Percentiles rank a stretch among this genome's conserved stretches.
Evolutionary conservation across 2,888 invertebrate genomes (phyloP).

Genomic region (Anarsia innoxiella): DNA sequence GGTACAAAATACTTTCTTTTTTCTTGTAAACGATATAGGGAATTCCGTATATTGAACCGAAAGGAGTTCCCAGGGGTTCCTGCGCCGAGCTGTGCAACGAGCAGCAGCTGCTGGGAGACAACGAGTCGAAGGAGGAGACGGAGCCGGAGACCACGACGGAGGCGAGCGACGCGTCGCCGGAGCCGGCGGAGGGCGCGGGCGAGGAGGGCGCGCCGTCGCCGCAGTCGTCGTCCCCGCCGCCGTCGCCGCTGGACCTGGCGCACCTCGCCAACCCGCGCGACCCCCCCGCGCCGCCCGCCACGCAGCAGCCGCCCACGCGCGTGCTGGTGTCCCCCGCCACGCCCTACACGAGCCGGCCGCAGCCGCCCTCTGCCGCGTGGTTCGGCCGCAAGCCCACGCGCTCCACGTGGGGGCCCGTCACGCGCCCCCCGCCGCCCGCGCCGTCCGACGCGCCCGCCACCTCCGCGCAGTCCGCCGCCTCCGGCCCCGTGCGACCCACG

Average conservation of each 20-base stretch:
- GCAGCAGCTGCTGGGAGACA: neutral
- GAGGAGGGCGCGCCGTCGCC: slow-evolving; percentile 33
- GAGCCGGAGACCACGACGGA: slow-evolving; percentile 21
- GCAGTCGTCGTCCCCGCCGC: slow-evolving; percentile 4
- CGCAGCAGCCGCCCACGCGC: neutral
- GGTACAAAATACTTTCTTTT: too few species aligned
- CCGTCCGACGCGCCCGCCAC: neutral
- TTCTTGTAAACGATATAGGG: neutral
- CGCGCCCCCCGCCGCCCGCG: neutral
- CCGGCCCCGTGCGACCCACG: neutral
- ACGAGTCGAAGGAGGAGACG: slow-evolving; percentile 17
- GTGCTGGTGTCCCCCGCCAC: neutral
- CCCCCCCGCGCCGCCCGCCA: neutral
- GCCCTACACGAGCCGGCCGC: neutral
- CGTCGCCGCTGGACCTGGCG: slow-evolving; percentile 21
- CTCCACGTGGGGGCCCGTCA: neutral
- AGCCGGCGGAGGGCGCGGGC: slow-evolving; percentile 22
- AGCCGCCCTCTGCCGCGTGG: slow-evolving; percentile 1
- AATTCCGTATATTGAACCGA: slow-evolving; percentile 3
- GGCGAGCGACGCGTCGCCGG: slow-evolving; percentile 19
- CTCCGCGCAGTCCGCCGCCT: slow-evolving; percentile 1
- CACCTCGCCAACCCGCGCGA: slow-evolving; percentile 27
- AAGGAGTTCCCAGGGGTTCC: neutral
- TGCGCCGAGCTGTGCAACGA: neutral
- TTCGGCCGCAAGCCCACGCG: neutral